A percentile compares a stretch with the other conserved stretches of the same genome.
phyloP scores from a whole-genome alignment of 2,113 vertebrate genomes.

The Daphoenositta chrysoptera region DNA sequence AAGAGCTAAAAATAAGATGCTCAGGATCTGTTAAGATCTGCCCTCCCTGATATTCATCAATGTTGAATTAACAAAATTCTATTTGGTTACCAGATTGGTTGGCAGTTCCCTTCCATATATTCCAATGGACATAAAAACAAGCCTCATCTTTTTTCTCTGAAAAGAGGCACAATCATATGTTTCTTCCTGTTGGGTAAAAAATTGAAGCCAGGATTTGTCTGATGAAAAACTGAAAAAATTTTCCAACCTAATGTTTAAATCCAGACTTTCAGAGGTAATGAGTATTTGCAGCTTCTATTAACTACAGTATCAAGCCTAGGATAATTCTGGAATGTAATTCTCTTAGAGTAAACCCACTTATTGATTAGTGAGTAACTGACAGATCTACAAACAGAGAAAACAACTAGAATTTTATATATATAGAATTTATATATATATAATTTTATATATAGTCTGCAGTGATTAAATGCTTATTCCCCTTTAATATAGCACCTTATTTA shows the following conservation, averaged over 20 bases:
- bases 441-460: neutral
- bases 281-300: neutral
- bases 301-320: neutral
- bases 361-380: neutral
- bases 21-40: neutral
- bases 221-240: neutral
- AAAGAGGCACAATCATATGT: neutral
- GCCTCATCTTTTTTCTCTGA: neutral
- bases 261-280: neutral
- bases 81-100: neutral
- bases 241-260: neutral
- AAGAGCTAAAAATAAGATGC: neutral
- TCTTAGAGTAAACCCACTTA: neutral
- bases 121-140: neutral
- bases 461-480: neutral
- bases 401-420: neutral
- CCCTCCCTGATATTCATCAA: neutral
- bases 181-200: neutral
- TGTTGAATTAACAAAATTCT: neutral
- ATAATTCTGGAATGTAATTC: neutral
- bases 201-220: neutral
- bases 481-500: neutral
- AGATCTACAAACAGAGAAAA: neutral
- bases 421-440: no score
- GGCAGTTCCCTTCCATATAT: neutral